A percentile compares a stretch with the other conserved stretches of the same genome.
Conservation (phyloP, 2,113 vertebrate species). For the Thunnus thynnus region DNA sequence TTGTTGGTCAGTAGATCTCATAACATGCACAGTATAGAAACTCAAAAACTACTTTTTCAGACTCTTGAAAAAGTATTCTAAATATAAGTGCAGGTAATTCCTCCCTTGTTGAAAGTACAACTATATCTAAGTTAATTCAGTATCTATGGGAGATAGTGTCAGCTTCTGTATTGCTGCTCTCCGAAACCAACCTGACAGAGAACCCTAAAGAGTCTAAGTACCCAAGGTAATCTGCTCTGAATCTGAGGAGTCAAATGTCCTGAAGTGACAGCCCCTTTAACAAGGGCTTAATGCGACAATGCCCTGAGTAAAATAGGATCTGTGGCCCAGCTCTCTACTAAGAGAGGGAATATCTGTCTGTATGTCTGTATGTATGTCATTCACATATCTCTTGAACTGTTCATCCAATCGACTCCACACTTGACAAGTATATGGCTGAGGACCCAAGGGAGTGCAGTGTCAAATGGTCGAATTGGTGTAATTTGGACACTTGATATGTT, state of each 20-base stretch:
- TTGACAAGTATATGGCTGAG: no score
- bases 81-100: background rate
- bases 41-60: background rate
- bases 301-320: background rate
- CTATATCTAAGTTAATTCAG: conserved; percentile 5
- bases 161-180: background rate
- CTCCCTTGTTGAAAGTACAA: conserved; percentile 16
- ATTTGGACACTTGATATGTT: no score
- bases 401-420: no score
- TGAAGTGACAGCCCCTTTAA: conserved; percentile 27
- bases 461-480: no score
- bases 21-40: background rate
- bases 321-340: background rate
- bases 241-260: conserved; percentile 37
- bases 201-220: conserved; percentile 21
- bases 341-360: no score
- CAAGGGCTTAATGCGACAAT: conserved; percentile 7
- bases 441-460: no score
- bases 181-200: conserved; percentile 7
- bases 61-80: background rate
- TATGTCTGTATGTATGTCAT: no score
- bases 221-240: conserved; percentile 15
- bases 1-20: conserved; percentile 12
- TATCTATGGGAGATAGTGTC: conserved; percentile 25
- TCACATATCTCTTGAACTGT: no score